Evolutionary conservation across 2,113 vertebrate genomes (phyloP).

Genomic region (Greenwoodochromis staneri): DNA sequence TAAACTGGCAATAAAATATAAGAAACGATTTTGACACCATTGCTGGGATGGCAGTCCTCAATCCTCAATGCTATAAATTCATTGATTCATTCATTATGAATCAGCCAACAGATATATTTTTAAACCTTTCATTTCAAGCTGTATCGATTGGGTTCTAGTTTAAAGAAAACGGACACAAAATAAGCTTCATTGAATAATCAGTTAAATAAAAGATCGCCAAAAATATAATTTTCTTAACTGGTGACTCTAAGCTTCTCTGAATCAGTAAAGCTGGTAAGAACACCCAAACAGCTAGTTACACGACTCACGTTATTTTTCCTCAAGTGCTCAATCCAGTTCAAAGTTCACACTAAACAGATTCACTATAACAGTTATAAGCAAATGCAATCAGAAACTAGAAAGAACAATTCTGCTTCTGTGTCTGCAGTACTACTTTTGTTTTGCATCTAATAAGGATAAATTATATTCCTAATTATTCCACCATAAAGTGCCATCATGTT

Average conservation of each 20-base stretch:
- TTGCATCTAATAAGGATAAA: background rate
- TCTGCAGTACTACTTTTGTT: background rate
- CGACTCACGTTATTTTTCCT: background rate
- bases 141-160: background rate
- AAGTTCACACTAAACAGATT: background rate
- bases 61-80: background rate
- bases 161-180: background rate
- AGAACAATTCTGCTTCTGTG: background rate
- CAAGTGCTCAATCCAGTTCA: background rate
- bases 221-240: background rate
- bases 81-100: background rate
- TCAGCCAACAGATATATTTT: background rate
- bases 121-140: background rate
- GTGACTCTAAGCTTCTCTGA: background rate
- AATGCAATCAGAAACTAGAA: background rate
- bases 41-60: background rate
- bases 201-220: background rate
- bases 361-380: background rate
- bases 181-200: background rate
- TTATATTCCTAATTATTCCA: constrained; percentile 17
- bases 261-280: background rate
- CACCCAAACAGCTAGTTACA: background rate
- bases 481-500: constrained; percentile 12
- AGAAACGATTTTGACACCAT: background rate
- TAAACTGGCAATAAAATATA: background rate